Percentiles rank a stretch among this genome's conserved stretches.
phyloP scores from a whole-genome alignment of 2,888 invertebrate genomes.

The Eupithecia subumbrata region DNA sequence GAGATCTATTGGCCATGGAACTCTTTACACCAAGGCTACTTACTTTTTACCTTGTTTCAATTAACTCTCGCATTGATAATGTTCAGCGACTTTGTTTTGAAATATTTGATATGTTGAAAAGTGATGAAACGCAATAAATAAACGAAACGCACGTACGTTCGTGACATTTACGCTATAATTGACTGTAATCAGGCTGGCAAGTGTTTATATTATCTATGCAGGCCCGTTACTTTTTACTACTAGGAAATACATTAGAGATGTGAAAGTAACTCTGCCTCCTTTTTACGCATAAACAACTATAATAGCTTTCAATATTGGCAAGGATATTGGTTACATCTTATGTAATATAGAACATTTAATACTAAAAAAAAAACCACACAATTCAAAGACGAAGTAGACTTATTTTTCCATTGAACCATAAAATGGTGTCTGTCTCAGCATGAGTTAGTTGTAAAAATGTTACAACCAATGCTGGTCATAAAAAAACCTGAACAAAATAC shows the following conservation, averaged over 20 bases:
- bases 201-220: neutral
- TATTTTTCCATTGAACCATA: no score
- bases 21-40: neutral
- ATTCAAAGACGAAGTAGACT: no score
- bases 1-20: neutral
- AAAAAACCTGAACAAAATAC: no score
- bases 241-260: neutral
- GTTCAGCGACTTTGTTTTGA: neutral
- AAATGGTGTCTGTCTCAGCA: no score
- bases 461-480: no score
- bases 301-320: neutral
- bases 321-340: neutral
- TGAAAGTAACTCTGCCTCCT: neutral
- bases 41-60: neutral
- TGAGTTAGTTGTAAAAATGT: no score
- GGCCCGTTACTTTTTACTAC: neutral
- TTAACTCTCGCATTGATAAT: neutral
- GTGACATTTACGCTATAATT: neutral
- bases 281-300: neutral
- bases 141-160: slow-evolving; percentile 12
- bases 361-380: no score
- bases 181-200: slow-evolving; percentile 5
- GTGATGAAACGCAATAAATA: neutral
- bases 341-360: neutral
- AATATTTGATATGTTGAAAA: neutral